Conservation (phyloP, 1,140 invertebrate species). For the Meloidogyne floridensis region DNA sequence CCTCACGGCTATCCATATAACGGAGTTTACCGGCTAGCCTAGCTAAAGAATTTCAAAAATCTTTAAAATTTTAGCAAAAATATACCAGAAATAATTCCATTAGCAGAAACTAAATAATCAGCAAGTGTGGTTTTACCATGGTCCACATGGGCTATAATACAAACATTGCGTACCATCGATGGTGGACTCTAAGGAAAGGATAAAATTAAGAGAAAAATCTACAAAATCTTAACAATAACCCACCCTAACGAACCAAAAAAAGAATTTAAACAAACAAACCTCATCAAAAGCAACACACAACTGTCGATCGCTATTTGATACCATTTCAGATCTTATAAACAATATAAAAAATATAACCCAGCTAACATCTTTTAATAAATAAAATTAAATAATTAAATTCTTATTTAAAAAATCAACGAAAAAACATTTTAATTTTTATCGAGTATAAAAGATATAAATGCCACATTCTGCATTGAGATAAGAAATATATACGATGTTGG, state of each 20-base stretch:
- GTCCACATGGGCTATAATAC: constrained; percentile 97
- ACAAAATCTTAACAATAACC: too few relatives aligned
- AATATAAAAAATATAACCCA: not conserved
- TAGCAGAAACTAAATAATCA: constrained; percentile 88
- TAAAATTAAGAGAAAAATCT: too few relatives aligned
- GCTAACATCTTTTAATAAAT: not conserved
- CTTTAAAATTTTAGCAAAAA: not conserved
- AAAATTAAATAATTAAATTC: not conserved
- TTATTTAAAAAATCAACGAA: not conserved
- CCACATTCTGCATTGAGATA: not conserved
- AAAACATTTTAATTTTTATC: not conserved
- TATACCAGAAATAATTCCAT: constrained; percentile 73
- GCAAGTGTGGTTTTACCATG: constrained; percentile 98
- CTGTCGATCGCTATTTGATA: not conserved
- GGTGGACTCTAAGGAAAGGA: constrained; percentile 62
- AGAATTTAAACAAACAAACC: not conserved
- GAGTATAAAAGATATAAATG: not conserved
- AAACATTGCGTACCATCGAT: constrained; percentile 85
- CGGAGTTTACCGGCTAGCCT: constrained; percentile 68
- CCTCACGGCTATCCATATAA: constrained; percentile 89
- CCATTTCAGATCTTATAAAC: not conserved
- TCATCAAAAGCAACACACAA: not conserved
- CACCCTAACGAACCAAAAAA: too few relatives aligned
- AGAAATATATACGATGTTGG: too few relatives aligned
- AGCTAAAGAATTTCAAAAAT: constrained; percentile 42